Base-by-base conservation (phyloP, 92 coral and sea anemone genomes). In the Actinernus sp. region DNA sequence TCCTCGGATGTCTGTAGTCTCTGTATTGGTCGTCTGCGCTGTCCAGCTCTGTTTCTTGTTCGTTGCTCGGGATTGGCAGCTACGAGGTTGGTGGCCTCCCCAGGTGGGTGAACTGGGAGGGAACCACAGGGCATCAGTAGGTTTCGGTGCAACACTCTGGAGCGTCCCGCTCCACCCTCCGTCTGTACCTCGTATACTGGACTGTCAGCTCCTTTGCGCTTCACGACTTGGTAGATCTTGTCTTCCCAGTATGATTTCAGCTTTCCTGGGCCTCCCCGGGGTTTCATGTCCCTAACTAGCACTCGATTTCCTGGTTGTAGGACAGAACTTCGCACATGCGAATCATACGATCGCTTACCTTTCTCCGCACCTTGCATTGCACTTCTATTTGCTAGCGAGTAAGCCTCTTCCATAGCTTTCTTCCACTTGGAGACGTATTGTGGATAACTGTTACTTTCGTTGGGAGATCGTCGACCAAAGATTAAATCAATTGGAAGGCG, bases 221-320 rank as follows among this genome's bases (percentile, higher is more conserved):
- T n/a, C n/a, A n/a, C n/a, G n/a, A n/a, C n/a, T n/a, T n/a, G n/a
- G n/a, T n/a, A n/a, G n/a, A n/a, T n/a, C n/a, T n/a, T n/a, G n/a
- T n/a, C n/a, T n/a, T n/a, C n/a, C n/a, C 76, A 84, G 63, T 75
- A 64, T 21, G 70, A 47, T 10, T 65, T 61, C 55, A 85, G 58
- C 67, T 86, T 80, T n/a, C 73, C 83, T 13, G 84, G 83, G 4
- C 89, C 73, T 39, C 82, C 89, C 20, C 62, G 44, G 2, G 45
- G 62, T 48, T 49, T 68, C 36, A 73, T 55, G 19, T 81, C 65
- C 0, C 80, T 59, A 26, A 86, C 80, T 6, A 81, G 84, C 26
- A 81, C 66, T 47, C 75, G 74, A 19, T 81, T 80, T 2, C 84
- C 88, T 20, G 88, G 63, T 23, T 33, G 70, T 26, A 81, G 59